Evolutionary conservation across 2,113 vertebrate species (phyloP).

Genomic region (Gallinago jamesoni): DNA sequence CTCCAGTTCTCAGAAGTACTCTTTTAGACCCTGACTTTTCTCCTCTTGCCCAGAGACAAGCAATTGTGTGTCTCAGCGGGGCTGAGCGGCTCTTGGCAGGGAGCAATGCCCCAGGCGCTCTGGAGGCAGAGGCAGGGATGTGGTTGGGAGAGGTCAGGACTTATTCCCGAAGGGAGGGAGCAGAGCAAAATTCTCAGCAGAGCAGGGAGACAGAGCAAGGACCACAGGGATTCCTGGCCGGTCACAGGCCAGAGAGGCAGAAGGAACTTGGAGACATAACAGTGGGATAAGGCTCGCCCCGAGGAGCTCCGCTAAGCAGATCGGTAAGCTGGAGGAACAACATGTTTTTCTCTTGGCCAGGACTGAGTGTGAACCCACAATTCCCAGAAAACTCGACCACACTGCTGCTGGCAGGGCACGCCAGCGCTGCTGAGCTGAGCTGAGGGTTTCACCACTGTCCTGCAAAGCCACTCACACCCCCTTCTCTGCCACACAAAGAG

Average conservation of each 20-base stretch:
- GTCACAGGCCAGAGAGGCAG: not conserved
- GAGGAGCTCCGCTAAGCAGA: not conserved
- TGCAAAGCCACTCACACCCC: not conserved
- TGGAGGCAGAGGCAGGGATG: not conserved
- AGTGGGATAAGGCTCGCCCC: not conserved
- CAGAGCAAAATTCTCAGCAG: not conserved
- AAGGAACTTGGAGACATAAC: not conserved
- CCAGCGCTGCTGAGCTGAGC: rapidly evolving
- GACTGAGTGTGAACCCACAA: not conserved
- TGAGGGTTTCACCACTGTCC: not conserved
- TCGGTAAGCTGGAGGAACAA: not conserved
- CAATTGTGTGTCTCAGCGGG: slow-evolving; percentile 26
- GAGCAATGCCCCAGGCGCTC: not conserved
- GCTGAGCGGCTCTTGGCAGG: slow-evolving; percentile 40
- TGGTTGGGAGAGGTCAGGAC: slow-evolving; percentile 16
- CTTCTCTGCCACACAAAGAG: rapidly evolving
- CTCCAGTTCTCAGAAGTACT: slow-evolving; percentile 28
- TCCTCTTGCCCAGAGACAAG: slow-evolving; percentile 49
- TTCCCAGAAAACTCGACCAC: not conserved
- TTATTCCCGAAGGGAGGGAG: not conserved
- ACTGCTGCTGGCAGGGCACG: not conserved
- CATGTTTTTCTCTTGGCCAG: not conserved
- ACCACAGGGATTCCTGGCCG: not conserved
- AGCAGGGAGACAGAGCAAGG: not conserved
- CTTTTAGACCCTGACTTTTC: slow-evolving; percentile 49